These are phyloP conservation scores for Caretta caretta DNA, from an alignment of 2,113 vertebrate species.

Conservation along the genomic window DNA sequence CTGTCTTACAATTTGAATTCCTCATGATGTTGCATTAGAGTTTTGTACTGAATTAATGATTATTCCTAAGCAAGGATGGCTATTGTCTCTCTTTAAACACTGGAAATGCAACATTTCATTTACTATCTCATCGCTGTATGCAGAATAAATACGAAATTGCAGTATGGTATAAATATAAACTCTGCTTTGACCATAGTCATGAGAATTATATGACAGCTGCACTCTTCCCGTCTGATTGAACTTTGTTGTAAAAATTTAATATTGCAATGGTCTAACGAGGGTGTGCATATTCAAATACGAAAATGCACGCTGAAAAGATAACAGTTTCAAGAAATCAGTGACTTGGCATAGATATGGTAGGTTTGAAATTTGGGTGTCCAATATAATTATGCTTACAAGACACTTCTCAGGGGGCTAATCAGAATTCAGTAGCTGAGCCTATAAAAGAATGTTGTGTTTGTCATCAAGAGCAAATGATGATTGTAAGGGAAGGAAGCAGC, in stretches of 20 bases:
- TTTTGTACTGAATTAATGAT: neutral
- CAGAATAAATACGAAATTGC: neutral
- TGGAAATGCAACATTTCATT: neutral
- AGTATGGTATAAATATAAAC: neutral
- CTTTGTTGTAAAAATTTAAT: neutral
- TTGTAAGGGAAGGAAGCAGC: neutral
- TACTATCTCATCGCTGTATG: neutral
- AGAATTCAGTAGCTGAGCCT: neutral
- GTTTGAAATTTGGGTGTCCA: neutral
- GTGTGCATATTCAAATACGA: neutral
- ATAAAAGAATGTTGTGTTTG: neutral
- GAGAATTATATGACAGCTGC: neutral
- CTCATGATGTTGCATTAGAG: neutral
- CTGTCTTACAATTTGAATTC: neutral
- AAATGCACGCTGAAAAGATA: neutral
- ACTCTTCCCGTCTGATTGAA: neutral
- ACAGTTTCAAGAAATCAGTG: neutral
- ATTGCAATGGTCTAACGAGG: neutral
- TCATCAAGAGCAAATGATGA: neutral
- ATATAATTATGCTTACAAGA: neutral
- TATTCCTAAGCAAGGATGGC: neutral
- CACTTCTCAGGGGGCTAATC: neutral
- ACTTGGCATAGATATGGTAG: neutral
- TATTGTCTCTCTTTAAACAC: neutral
- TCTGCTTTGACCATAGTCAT: neutral